phyloP scores from a whole-genome alignment of 1,140 invertebrate genomes.

The Heliothis subflexa region DNA sequence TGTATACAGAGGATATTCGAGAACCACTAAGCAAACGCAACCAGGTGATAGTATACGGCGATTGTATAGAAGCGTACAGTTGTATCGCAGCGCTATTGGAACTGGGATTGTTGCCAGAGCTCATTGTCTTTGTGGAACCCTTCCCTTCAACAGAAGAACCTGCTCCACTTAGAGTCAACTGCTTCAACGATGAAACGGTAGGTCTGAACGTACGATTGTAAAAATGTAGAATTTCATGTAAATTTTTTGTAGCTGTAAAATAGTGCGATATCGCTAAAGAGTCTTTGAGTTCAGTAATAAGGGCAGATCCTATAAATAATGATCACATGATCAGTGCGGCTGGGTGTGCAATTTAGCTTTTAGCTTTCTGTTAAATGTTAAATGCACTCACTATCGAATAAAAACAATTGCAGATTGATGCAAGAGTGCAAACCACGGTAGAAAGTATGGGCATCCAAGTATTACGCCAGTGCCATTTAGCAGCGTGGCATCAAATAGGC shows the following conservation, averaged over 20 bases:
- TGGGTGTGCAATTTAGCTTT: too few relatives aligned
- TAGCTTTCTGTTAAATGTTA: too few relatives aligned
- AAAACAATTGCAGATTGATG: constrained; percentile 64
- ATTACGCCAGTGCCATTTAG: constrained; percentile 61
- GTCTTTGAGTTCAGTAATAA: too few relatives aligned
- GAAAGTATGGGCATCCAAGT: constrained; percentile 64
- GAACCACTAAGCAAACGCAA: constrained; percentile 58
- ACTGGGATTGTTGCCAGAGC: constrained; percentile 81
- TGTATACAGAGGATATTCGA: constrained; percentile 57
- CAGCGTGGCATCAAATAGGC: constrained; percentile 61
- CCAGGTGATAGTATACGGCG: constrained; percentile 88
- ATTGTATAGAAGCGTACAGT: constrained; percentile 87
- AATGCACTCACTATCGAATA: too few relatives aligned
- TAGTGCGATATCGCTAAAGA: too few relatives aligned
- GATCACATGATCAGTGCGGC: too few relatives aligned
- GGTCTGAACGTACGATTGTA: not conserved
- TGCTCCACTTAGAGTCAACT: constrained; percentile 69
- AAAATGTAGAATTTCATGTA: not conserved
- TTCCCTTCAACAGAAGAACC: constrained; percentile 72
- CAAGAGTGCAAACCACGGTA: constrained; percentile 66
- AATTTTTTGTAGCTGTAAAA: too few relatives aligned
- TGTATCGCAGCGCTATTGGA: constrained; percentile 87
- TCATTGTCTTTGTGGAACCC: constrained; percentile 87
- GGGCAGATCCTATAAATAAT: too few relatives aligned
- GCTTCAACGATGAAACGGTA: constrained; percentile 80